These are phyloP conservation scores for Leptinotarsa undecemlineata DNA, from an alignment of 1,140 invertebrate species.

Conservation along the genomic window DNA sequence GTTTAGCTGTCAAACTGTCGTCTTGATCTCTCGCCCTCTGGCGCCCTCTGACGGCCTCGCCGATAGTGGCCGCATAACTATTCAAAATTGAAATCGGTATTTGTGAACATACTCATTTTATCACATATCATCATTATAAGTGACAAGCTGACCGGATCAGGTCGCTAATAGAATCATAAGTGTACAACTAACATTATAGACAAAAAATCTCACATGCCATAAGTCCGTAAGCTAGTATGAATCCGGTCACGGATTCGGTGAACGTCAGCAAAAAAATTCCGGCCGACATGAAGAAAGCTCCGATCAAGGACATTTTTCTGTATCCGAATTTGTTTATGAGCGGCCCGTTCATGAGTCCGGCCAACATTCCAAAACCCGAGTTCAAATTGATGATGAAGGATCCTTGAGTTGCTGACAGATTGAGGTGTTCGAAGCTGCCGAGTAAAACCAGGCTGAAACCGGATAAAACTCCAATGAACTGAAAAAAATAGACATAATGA, in stretches of 20 bases:
- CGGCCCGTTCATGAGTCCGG: slow-evolving; percentile 67
- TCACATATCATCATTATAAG: no score
- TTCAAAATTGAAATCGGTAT: no score
- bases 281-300: slow-evolving; percentile 60
- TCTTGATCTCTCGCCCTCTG: no score
- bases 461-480: slow-evolving; percentile 67
- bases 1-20: no score
- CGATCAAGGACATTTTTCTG: slow-evolving; percentile 64
- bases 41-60: no score
- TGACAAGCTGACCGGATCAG: no score
- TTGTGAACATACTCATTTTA: no score
- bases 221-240: slow-evolving; percentile 67
- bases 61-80: no score
- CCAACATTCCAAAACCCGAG: slow-evolving; percentile 63
- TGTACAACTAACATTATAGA: not conserved
- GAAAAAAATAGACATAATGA: slow-evolving; percentile 37
- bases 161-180: no score
- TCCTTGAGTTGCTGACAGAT: slow-evolving; percentile 64
- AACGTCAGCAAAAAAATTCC: slow-evolving; percentile 62
- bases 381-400: slow-evolving; percentile 70
- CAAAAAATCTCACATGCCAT: slow-evolving; percentile 58
- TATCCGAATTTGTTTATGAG: slow-evolving; percentile 67
- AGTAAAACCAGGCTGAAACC: slow-evolving; percentile 70
- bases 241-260: slow-evolving; percentile 62
- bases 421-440: slow-evolving; percentile 62